Evolutionary conservation across 2,797 vertebrate genomes (phyloP).

Genomic region (Eulemur coronatus): DNA sequence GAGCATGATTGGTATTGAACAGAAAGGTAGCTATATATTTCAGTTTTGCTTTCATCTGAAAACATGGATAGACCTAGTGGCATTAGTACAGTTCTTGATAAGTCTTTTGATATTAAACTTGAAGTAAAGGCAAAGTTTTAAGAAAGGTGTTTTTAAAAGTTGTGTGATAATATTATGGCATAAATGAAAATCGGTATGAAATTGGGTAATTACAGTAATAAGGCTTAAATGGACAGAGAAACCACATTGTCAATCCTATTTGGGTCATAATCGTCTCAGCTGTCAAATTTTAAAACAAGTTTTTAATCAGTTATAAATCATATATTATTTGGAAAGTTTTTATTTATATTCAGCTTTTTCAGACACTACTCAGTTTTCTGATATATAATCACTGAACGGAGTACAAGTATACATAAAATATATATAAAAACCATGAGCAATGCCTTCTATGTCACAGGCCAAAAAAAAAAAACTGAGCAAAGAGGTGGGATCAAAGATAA

Average conservation of each 20-base stretch:
- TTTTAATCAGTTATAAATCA: conserved; percentile 25
- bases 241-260: not conserved
- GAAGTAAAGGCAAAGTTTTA: not conserved
- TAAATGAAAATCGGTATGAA: conserved; percentile 36
- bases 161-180: not conserved
- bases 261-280: not conserved
- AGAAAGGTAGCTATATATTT: not conserved
- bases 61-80: not conserved
- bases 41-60: conserved; percentile 41
- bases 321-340: conserved; percentile 31
- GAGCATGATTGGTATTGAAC: not conserved
- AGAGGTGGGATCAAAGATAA: not conserved
- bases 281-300: not conserved
- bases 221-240: conserved; percentile 14
- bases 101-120: conserved; percentile 21
- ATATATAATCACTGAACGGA: not conserved
- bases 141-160: not conserved
- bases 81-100: not conserved
- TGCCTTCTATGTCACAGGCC: too few relatives aligned
- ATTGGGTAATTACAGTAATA: conserved; percentile 18
- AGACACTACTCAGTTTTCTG: conserved; percentile 9
- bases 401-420: not conserved
- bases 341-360: not conserved
- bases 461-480: not conserved
- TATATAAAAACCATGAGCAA: not conserved